Evolutionary conservation across 2,888 invertebrate species (phyloP).

Genomic region (Folsomia candida): DNA sequence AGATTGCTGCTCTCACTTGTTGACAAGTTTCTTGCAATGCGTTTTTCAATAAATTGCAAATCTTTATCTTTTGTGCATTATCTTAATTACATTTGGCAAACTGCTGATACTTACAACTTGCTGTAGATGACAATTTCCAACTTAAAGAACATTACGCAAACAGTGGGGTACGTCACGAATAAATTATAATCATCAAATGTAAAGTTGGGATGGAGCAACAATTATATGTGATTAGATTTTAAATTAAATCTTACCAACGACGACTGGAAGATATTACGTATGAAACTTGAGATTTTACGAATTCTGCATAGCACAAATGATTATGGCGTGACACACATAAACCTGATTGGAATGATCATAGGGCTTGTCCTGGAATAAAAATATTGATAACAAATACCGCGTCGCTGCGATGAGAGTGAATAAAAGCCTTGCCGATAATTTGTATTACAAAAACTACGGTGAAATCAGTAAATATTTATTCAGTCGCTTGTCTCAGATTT

Average conservation of each 20-base stretch:
- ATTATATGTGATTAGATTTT: neutral
- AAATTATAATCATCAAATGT: neutral
- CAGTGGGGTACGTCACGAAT: neutral
- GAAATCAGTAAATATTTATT: neutral
- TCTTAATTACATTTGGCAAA: neutral
- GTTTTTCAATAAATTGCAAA: neutral
- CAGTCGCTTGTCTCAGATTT: neutral
- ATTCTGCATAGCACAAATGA: too few relatives aligned
- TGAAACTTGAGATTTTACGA: too few relatives aligned
- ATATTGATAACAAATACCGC: too few relatives aligned
- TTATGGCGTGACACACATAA: too few relatives aligned
- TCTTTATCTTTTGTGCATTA: neutral
- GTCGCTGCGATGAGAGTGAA: too few relatives aligned
- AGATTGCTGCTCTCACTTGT: too few relatives aligned
- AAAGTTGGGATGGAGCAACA: neutral
- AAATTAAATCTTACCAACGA: neutral
- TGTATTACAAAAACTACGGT: too few relatives aligned
- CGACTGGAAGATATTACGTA: too few relatives aligned
- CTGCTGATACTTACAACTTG: neutral
- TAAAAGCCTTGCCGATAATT: neutral
- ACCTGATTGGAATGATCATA: too few relatives aligned
- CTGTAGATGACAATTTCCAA: neutral
- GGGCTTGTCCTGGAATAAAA: too few relatives aligned
- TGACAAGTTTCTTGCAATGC: neutral
- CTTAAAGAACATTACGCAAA: neutral